These are phyloP conservation scores for Columba livia DNA, from an alignment of 2,113 vertebrate species.

Conservation along the genomic window DNA sequence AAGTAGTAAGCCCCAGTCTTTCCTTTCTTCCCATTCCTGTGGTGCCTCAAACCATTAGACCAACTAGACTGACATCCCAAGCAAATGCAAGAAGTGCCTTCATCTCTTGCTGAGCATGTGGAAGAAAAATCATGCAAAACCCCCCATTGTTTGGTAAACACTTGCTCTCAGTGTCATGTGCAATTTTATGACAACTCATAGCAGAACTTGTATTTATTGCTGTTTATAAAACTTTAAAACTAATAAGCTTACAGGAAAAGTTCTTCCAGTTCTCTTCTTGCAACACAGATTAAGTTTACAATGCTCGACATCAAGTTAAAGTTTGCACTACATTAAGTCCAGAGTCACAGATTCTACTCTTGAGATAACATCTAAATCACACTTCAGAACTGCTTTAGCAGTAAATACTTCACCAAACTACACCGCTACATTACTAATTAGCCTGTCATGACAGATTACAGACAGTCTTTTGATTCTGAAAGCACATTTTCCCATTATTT, in stretches of 20 bases:
- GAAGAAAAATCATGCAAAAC: not conserved
- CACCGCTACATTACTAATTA: not conserved
- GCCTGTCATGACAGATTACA: not conserved
- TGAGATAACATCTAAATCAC: not conserved
- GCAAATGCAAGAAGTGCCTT: not conserved
- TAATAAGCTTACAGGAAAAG: not conserved
- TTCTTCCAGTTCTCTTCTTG: not conserved
- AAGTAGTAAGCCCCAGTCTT: not conserved
- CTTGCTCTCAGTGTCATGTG: not conserved
- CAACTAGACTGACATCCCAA: not conserved
- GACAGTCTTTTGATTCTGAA: not conserved
- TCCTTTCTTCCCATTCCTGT: not conserved
- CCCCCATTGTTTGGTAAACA: fast-evolving
- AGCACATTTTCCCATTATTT: not conserved
- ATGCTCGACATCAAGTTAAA: not conserved
- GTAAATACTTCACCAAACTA: not conserved
- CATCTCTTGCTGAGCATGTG: not conserved
- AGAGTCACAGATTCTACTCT: not conserved
- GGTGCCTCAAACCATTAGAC: not conserved
- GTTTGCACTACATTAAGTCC: not conserved
- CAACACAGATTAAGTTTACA: not conserved
- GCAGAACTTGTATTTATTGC: not conserved
- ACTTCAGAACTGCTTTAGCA: not conserved
- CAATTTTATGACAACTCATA: not conserved
- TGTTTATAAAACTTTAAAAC: not conserved